A percentile compares a stretch with the other conserved stretches of the same genome.
phyloP scores from a whole-genome alignment of 2,113 vertebrate genomes.

The Euleptes europaea region DNA sequence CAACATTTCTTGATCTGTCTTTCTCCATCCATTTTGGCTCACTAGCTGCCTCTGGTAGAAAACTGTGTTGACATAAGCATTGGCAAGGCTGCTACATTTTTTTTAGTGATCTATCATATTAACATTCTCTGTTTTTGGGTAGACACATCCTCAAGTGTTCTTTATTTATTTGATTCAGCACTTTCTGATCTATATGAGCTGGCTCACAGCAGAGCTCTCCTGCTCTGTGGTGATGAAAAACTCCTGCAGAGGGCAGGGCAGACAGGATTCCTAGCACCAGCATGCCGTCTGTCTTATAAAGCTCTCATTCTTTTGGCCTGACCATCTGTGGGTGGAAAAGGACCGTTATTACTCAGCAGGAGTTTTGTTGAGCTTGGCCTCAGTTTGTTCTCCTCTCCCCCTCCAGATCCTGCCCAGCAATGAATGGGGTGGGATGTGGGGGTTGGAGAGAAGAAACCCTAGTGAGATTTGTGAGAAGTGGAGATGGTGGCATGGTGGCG shows the following conservation, averaged over 20 bases:
- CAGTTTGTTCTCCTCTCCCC: conserved; percentile 52
- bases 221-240: conserved; percentile 70
- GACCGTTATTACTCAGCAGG: conserved; percentile 68
- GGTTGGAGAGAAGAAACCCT: neutral
- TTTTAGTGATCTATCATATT: neutral
- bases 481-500: conserved; percentile 28
- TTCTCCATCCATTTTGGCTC: conserved; percentile 5
- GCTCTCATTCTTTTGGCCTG: conserved; percentile 66
- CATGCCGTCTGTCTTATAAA: conserved; percentile 67
- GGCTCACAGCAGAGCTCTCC: conserved; percentile 74
- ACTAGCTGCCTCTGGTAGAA: conserved; percentile 45
- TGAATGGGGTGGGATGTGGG: conserved; percentile 18
- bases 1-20: neutral
- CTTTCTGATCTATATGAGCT: conserved; percentile 58
- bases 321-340: conserved; percentile 68
- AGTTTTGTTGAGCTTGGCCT: conserved; percentile 76
- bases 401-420: conserved; percentile 61
- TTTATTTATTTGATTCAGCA: conserved; percentile 55
- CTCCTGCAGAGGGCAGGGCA: conserved; percentile 62
- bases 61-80: conserved; percentile 42
- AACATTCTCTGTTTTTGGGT: conserved; percentile 51
- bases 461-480: conserved; percentile 48
- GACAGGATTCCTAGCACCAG: conserved; percentile 62
- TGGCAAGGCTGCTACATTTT: conserved; percentile 9
- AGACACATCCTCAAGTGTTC: conserved; percentile 32